Conservation (phyloP, 64 coral and sea anemone genomes). For the Dendrophyllia cribrosa region DNA sequence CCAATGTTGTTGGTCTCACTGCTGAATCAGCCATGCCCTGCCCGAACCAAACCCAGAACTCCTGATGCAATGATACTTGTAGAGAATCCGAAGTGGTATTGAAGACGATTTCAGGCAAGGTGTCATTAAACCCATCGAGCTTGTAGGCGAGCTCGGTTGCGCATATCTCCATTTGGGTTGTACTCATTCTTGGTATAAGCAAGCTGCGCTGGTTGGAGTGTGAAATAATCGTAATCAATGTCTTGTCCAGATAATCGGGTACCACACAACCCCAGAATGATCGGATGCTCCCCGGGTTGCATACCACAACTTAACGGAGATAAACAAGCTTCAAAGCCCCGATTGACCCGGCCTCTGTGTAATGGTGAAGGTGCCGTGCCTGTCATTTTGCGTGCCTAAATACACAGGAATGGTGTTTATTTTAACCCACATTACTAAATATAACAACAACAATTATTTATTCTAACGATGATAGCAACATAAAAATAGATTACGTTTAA, state of each 20-base stretch:
- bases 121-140: neutral
- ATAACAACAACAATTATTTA: neutral
- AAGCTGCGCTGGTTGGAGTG: neutral
- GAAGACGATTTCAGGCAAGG: neutral
- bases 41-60: neutral
- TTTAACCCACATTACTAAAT: neutral
- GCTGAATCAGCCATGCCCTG: neutral
- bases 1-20: neutral
- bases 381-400: neutral
- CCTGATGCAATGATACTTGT: neutral
- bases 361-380: neutral
- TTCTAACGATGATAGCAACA: no score
- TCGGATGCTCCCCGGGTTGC: neutral
- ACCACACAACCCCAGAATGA: neutral
- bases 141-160: neutral
- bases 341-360: neutral
- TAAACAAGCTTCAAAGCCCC: neutral
- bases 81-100: neutral
- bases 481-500: no score
- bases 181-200: neutral
- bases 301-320: neutral
- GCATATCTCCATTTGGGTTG: neutral
- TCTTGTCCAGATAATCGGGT: neutral
- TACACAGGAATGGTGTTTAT: neutral
- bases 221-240: neutral